Evolutionary conservation across 2,113 vertebrate genomes (phyloP).

Genomic region (Oostethus manadensis): DNA sequence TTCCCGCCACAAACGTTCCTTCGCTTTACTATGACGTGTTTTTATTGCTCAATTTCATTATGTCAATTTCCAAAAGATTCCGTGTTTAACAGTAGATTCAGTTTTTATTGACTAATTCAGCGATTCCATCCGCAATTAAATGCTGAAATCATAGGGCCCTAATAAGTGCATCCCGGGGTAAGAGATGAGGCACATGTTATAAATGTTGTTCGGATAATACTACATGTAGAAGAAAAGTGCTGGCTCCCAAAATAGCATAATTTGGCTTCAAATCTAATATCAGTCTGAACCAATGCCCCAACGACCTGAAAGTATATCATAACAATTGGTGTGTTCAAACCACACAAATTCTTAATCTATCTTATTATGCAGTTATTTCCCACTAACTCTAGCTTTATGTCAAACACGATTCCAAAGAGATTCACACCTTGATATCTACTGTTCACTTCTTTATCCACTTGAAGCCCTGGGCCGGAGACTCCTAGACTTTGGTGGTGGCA

Average conservation of each 20-base stretch:
- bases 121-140: too few relatives aligned
- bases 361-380: slow-evolving; percentile 21
- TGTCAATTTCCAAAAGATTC: too few relatives aligned
- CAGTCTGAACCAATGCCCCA: slow-evolving; percentile 13
- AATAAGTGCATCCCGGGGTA: neutral
- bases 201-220: slow-evolving; percentile 22
- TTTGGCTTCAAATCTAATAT: slow-evolving; percentile 27
- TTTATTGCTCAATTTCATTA: too few relatives aligned
- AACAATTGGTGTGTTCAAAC: slow-evolving; percentile 4
- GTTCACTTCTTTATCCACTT: slow-evolving; percentile 29
- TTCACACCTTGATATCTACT: neutral
- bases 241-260: slow-evolving; percentile 45
- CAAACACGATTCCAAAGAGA: neutral
- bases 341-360: slow-evolving; percentile 21
- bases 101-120: too few relatives aligned
- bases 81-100: too few relatives aligned
- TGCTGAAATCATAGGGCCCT: too few relatives aligned
- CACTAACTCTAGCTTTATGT: slow-evolving; percentile 17
- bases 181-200: neutral
- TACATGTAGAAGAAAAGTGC: slow-evolving; percentile 28
- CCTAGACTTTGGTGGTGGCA: slow-evolving; percentile 33
- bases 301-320: slow-evolving; percentile 15
- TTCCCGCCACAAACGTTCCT: too few relatives aligned
- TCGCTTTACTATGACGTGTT: too few relatives aligned
- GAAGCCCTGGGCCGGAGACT: slow-evolving; percentile 22